Conservation (phyloP, 2,113 vertebrate genomes). For the Hiodon alosoides region DNA sequence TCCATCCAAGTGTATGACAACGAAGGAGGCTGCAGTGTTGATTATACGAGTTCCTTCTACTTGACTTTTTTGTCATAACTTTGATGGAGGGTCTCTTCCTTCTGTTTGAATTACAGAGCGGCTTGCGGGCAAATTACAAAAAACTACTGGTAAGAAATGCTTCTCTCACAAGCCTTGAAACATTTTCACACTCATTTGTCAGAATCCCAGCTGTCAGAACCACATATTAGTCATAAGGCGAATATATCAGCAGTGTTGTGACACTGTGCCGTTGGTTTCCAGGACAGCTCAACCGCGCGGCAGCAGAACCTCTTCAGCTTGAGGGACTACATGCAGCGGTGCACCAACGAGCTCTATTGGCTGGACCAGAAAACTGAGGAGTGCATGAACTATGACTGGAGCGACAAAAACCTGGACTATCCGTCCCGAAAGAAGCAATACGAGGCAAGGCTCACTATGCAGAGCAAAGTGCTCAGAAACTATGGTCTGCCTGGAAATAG, state of each 20-base stretch:
- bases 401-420: constrained; percentile 86
- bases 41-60: background rate
- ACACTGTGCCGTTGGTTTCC: constrained; percentile 18
- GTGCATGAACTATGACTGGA: constrained; percentile 88
- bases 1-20: too few relatives aligned
- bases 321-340: constrained; percentile 95
- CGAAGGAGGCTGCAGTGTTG: too few relatives aligned
- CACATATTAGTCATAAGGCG: too few relatives aligned
- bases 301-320: constrained; percentile 82
- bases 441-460: constrained; percentile 61
- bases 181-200: background rate
- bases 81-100: constrained; percentile 5
- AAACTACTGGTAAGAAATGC: constrained; percentile 78
- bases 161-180: background rate
- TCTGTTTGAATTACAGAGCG: constrained; percentile 52
- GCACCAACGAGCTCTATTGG: constrained; percentile 98
- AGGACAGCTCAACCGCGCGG: constrained; percentile 63
- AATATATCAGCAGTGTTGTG: background rate
- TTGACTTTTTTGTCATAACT: background rate
- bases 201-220: background rate
- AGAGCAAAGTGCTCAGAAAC: background rate
- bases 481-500: too few relatives aligned
- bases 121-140: constrained; percentile 79
- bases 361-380: constrained; percentile 92
- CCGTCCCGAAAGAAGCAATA: constrained; percentile 87